Conservation (phyloP, 2,888 invertebrate species). For the Zhuqinia jingwanae region DNA sequence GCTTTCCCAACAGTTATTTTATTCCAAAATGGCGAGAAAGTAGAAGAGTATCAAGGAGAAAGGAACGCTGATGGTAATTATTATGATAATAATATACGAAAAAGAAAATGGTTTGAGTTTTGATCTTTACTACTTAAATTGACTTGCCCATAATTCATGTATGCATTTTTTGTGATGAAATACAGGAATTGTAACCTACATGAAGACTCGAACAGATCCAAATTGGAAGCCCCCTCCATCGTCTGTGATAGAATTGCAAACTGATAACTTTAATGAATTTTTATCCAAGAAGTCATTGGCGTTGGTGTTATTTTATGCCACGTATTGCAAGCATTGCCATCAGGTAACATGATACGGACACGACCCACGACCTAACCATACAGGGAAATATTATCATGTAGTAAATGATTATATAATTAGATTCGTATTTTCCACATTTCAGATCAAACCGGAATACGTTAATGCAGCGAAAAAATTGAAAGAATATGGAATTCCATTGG, state of each 20-base stretch:
- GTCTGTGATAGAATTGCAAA: slow-evolving; percentile 82
- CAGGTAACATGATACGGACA: slow-evolving; percentile 77
- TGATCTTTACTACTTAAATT: too few species aligned
- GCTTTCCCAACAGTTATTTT: slow-evolving; percentile 84
- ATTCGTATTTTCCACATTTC: too few species aligned
- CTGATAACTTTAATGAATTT: slow-evolving; percentile 82
- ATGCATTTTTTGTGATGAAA: too few species aligned
- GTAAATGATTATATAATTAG: too few species aligned
- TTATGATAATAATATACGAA: too few species aligned
- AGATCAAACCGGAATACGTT: slow-evolving; percentile 82
- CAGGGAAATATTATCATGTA: too few species aligned
- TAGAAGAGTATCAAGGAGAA: slow-evolving; percentile 81
- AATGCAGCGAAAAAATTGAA: slow-evolving; percentile 82
- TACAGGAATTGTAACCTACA: slow-evolving; percentile 82
- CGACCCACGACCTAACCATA: too few species aligned
- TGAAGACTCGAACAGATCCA: slow-evolving; percentile 82
- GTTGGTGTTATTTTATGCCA: slow-evolving; percentile 84
- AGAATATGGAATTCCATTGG: slow-evolving; percentile 82
- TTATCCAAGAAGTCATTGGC: slow-evolving; percentile 81
- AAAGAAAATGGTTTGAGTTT: too few species aligned
- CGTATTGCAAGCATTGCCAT: slow-evolving; percentile 82
- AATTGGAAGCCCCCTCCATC: slow-evolving; percentile 83
- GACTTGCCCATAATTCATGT: too few species aligned
- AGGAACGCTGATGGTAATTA: slow-evolving; percentile 81
- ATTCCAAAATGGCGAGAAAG: slow-evolving; percentile 82